Conservation (phyloP, 2,888 invertebrate genomes). For the Lathronympha strigana region DNA sequence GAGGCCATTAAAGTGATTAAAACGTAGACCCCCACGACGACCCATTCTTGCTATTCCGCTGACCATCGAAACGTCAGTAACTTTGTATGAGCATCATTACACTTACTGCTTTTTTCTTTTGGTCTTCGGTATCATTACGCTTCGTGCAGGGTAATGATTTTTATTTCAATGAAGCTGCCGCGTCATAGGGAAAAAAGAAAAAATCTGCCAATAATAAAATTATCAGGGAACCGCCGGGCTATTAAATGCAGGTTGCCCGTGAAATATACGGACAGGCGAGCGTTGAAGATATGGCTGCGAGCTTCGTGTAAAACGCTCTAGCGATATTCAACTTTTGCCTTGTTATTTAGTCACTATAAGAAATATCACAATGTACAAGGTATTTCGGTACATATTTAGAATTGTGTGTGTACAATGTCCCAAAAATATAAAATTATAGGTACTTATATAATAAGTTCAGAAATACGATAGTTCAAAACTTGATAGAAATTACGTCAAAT, state of each 20-base stretch:
- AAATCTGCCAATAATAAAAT: slow-evolving; percentile 81
- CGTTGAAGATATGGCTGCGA: slow-evolving; percentile 50
- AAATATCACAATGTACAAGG: neutral
- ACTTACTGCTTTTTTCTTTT: slow-evolving; percentile 20
- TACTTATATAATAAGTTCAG: too few relatives aligned
- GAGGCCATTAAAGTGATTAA: slow-evolving; percentile 40
- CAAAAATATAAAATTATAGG: too few relatives aligned
- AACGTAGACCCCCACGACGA: slow-evolving; percentile 36
- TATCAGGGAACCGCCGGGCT: slow-evolving; percentile 77
- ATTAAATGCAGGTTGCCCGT: slow-evolving; percentile 81
- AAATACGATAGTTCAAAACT: too few relatives aligned
- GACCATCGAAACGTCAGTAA: neutral
- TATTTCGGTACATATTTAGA: too few relatives aligned
- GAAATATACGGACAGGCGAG: slow-evolving; percentile 72
- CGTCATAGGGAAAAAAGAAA: slow-evolving; percentile 64
- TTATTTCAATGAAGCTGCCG: slow-evolving; percentile 66
- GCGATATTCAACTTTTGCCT: neutral
- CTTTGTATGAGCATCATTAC: slow-evolving; percentile 5
- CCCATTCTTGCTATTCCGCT: slow-evolving; percentile 13
- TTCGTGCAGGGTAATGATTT: slow-evolving; percentile 50
- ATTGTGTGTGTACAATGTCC: too few relatives aligned
- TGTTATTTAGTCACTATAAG: neutral
- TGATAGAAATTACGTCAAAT: too few relatives aligned
- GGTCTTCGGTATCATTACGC: slow-evolving; percentile 47
- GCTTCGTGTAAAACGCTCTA: slow-evolving; percentile 34